Conservation (phyloP, 2,888 invertebrate species). For the Xiphydria camelus region DNA sequence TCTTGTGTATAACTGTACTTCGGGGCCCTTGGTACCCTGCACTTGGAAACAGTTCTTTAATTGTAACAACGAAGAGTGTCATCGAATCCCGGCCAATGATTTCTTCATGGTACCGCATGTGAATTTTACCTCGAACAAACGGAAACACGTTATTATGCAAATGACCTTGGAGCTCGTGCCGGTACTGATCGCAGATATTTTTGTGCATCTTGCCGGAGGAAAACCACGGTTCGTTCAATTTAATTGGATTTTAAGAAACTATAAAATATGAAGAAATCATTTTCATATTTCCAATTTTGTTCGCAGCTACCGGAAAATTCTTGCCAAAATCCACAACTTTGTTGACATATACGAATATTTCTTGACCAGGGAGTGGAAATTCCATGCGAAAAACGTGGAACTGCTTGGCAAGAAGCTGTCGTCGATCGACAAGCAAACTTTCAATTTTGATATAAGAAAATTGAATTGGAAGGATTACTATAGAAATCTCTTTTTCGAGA, state of each 20-base stretch:
- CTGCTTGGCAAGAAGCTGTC: slow-evolving; percentile 45
- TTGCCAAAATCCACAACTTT: slow-evolving; percentile 59
- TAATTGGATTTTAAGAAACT: too few species aligned
- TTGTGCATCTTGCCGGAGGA: slow-evolving; percentile 55
- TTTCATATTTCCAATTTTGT: neutral
- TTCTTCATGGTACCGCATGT: neutral
- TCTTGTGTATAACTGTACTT: slow-evolving; percentile 91
- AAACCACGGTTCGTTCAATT: slow-evolving; percentile 42
- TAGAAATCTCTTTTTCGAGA: neutral
- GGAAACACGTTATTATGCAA: neutral
- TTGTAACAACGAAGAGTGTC: too few species aligned
- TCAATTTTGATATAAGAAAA: slow-evolving; percentile 8
- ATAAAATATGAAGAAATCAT: too few species aligned
- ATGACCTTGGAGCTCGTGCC: slow-evolving; percentile 59
- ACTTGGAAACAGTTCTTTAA: slow-evolving; percentile 24
- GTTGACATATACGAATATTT: slow-evolving; percentile 61
- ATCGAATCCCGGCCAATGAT: too few species aligned
- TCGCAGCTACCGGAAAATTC: slow-evolving; percentile 62
- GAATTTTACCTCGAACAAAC: neutral
- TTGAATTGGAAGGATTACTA: slow-evolving; percentile 8
- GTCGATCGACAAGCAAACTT: slow-evolving; percentile 28
- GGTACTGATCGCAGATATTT: slow-evolving; percentile 59
- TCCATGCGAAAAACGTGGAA: slow-evolving; percentile 53
- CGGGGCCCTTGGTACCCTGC: slow-evolving; percentile 81
- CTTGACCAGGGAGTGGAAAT: slow-evolving; percentile 61